phyloP scores from a whole-genome alignment of 2,888 invertebrate genomes.

The Drosophila colorata region DNA sequence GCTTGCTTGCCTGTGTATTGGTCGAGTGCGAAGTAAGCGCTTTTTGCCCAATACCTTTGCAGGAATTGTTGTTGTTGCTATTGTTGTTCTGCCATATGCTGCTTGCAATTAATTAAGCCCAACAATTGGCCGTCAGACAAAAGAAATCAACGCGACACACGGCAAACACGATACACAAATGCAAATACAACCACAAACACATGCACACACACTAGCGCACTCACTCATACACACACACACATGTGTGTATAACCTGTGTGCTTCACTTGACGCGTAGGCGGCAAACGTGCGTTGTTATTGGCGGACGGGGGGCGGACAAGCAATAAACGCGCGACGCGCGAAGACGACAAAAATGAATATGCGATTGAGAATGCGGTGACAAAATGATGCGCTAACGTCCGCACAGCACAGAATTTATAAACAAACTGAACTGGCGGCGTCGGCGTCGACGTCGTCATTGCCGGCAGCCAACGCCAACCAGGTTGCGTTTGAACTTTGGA shows the following conservation, averaged over 20 bases:
- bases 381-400: slow-evolving; percentile 52
- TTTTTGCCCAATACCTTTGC: slow-evolving; percentile 56
- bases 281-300: too few relatives aligned
- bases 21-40: slow-evolving; percentile 43
- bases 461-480: slow-evolving; percentile 59
- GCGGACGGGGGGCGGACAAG: slow-evolving; percentile 39
- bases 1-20: slow-evolving; percentile 28
- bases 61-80: slow-evolving; percentile 28
- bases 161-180: slow-evolving; percentile 50
- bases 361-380: slow-evolving; percentile 17
- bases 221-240: slow-evolving; percentile 24
- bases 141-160: slow-evolving; percentile 69
- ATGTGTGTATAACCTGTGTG: slow-evolving; percentile 59
- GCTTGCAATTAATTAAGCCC: slow-evolving; percentile 74
- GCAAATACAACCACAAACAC: slow-evolving; percentile 49
- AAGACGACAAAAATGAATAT: slow-evolving; percentile 38
- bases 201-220: slow-evolving; percentile 27
- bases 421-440: slow-evolving; percentile 59
- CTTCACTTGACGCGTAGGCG: slow-evolving; percentile 75
- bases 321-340: slow-evolving; percentile 44
- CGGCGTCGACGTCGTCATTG: slow-evolving; percentile 39
- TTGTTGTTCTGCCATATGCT: slow-evolving; percentile 51
- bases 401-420: slow-evolving; percentile 68
- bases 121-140: slow-evolving; percentile 74
- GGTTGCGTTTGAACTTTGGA: slow-evolving; percentile 59